These are phyloP conservation scores for Antheraea assamensis DNA, from an alignment of 2,888 invertebrate genomes.

Conservation along the genomic window DNA sequence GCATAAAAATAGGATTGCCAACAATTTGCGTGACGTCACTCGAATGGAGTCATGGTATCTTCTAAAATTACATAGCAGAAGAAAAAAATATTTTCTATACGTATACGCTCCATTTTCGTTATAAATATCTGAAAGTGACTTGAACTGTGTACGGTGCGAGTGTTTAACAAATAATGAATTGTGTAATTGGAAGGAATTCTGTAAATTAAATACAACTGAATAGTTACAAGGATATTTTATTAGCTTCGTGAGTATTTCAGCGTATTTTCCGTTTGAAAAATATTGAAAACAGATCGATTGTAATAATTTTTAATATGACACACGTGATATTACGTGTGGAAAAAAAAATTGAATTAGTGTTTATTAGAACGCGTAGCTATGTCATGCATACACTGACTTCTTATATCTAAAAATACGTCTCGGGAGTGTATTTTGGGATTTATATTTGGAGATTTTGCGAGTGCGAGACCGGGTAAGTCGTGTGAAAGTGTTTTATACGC, in stretches of 20 bases:
- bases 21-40: constrained; percentile 80
- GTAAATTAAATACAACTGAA: constrained; percentile 51
- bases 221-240: constrained; percentile 61
- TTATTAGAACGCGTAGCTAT: constrained; percentile 46
- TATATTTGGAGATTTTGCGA: constrained; percentile 74
- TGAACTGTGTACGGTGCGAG: constrained; percentile 60
- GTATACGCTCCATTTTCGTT: constrained; percentile 58
- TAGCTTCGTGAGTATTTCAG: constrained; percentile 70
- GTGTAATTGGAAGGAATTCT: constrained; percentile 27
- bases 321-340: constrained; percentile 51
- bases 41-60: constrained; percentile 69
- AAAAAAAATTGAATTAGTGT: constrained; percentile 56
- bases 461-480: constrained; percentile 63
- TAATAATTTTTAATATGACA: constrained; percentile 43
- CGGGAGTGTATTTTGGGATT: constrained; percentile 69
- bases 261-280: constrained; percentile 51
- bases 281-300: constrained; percentile 59
- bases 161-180: constrained; percentile 39
- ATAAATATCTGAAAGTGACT: constrained; percentile 58
- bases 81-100: constrained; percentile 63
- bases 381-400: constrained; percentile 61
- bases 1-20: constrained; percentile 81
- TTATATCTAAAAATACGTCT: constrained; percentile 72
- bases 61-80: constrained; percentile 78
- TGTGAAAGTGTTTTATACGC: constrained; percentile 69